Evolutionary conservation across 2,113 vertebrate genomes (phyloP).

Genomic region (Sceloporus undulatus): DNA sequence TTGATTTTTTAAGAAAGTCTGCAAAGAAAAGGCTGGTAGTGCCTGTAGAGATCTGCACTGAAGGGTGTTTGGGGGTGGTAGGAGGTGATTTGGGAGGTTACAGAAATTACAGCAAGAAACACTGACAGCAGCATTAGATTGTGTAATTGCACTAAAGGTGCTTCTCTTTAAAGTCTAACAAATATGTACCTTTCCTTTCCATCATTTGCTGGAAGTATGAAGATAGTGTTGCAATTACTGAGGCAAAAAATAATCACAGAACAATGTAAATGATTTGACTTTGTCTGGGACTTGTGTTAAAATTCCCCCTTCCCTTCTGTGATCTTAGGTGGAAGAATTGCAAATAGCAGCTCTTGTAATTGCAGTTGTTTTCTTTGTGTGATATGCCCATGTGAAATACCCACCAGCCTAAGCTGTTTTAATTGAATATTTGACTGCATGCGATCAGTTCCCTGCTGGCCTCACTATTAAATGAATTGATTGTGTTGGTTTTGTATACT

Average conservation of each 20-base stretch:
- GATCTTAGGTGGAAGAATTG: neutral
- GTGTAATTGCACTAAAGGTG: neutral
- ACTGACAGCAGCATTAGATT: neutral
- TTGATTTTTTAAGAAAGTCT: neutral
- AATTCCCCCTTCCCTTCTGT: neutral
- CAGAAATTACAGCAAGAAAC: slow-evolving; percentile 11
- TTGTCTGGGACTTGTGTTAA: neutral
- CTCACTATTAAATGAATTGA: neutral
- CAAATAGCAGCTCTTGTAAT: neutral
- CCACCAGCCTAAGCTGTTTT: neutral
- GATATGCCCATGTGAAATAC: neutral
- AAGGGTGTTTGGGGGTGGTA: neutral
- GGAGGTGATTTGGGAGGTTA: neutral
- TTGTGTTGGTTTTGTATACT: neutral
- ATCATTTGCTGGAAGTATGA: neutral
- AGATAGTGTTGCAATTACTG: neutral
- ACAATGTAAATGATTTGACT: fast-evolving
- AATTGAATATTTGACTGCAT: neutral
- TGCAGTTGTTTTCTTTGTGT: neutral
- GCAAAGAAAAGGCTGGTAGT: neutral
- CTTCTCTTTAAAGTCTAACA: neutral
- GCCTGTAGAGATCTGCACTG: neutral
- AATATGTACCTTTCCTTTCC: slow-evolving; percentile 1
- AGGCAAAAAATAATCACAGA: neutral
- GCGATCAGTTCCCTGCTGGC: too few relatives aligned